These are phyloP conservation scores for Myotis brandtii DNA, from an alignment of 2,113 vertebrate species.

Conservation along the genomic window DNA sequence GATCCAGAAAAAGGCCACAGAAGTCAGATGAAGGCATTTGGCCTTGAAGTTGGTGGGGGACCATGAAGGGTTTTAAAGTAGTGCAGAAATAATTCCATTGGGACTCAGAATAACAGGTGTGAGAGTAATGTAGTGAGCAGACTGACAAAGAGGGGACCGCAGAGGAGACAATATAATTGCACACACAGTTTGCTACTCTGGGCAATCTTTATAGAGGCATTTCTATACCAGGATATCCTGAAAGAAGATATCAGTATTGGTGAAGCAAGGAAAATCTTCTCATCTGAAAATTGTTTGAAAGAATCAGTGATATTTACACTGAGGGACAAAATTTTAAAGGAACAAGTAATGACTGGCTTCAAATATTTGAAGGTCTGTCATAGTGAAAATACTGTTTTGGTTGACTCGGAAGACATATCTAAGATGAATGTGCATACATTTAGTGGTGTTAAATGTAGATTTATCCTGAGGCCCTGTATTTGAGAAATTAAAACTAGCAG, in stretches of 20 bases:
- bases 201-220: conserved; percentile 1
- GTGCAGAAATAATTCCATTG: not conserved
- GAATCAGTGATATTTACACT: conserved; percentile 47
- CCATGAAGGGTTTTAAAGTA: not conserved
- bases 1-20: not conserved
- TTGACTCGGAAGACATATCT: conserved; percentile 2
- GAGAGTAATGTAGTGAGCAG: not conserved
- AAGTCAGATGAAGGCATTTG: not conserved
- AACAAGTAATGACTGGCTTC: conserved; percentile 36
- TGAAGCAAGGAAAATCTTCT: conserved; percentile 33
- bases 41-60: not conserved
- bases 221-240: not conserved
- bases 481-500: conserved; percentile 23
- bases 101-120: not conserved
- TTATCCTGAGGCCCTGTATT: not conserved
- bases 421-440: not conserved
- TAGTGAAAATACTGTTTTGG: conserved; percentile 60
- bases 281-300: conserved; percentile 30
- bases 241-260: not conserved
- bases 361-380: conserved; percentile 60
- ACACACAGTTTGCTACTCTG: not conserved
- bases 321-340: conserved; percentile 30
- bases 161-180: not conserved
- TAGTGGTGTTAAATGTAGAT: conserved; percentile 40
- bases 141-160: not conserved